Evolutionary conservation across 2,113 vertebrate species (phyloP), one percentile per base, ranked within the genome.

Genomic region (Pelvicachromis taeniatus): DNA sequence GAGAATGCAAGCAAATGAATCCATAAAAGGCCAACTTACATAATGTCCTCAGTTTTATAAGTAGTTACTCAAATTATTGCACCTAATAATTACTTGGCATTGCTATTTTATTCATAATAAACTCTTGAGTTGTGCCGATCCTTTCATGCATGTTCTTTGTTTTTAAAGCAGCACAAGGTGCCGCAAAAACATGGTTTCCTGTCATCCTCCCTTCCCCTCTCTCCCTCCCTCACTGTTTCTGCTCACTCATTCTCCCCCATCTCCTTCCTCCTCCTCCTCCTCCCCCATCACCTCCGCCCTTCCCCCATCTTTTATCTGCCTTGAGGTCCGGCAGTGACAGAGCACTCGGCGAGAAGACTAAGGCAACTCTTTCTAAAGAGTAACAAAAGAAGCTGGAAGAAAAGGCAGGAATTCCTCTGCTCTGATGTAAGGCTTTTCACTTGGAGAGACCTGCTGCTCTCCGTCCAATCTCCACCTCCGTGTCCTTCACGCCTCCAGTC

Each of bases 361-460:
- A 89, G 82, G 79, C 78, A 9, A 85, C 61, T 73, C 59, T 85
- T 85, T 91, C 89, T 83, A 86, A 93, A 92, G 90, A 91, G 90
- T 83, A 93, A 94, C 92, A 95, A 94, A 93, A 92, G 92, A 58
- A 86, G 33, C 52, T 84, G 89, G 89, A 92, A 92, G 90, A 92
- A 93, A 93, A 92, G 86, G 91, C 84, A 91, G 89, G 91, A 92
- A 95, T 95, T 94, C 93, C 93, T 91, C 79, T 10, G 82, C 75
- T 88, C 75, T 95, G 93, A 93, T 91, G 93, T 95, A 85, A 93
- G n/a, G 6, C 80, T 21, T 85, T 86, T 89, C 86, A 31, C 61
- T 89, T 80, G 82, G 84, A 89, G 75, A 78, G 87, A 59, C 85
- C 88, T 68, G 83, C 86, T 82, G 86, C 89, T 82, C 88, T 78